These are phyloP conservation scores for Tangara arthus DNA, from an alignment of 2,797 vertebrate genomes.

Conservation along the genomic window DNA sequence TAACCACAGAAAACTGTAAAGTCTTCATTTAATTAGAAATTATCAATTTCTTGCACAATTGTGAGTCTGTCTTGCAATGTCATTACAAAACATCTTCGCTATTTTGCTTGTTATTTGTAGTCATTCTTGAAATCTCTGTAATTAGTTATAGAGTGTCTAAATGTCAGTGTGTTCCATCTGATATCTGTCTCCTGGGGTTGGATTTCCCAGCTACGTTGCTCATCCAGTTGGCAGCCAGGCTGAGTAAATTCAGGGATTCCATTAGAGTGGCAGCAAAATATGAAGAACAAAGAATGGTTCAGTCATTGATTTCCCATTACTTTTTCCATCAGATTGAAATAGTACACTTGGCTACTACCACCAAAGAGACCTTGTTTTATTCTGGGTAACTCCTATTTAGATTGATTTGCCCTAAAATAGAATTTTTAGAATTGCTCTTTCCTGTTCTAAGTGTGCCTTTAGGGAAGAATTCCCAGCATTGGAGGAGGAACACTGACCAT, in stretches of 20 bases:
- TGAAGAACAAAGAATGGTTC: not conserved
- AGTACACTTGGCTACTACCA: not conserved
- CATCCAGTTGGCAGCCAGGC: not conserved
- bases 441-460: not conserved
- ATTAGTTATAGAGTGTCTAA: not conserved
- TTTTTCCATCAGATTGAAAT: constrained; percentile 15
- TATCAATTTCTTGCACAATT: not conserved
- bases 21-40: not conserved
- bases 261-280: constrained; percentile 1
- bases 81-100: not conserved
- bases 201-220: not conserved
- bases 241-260: constrained; percentile 1
- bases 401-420: constrained; percentile 42
- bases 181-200: not conserved
- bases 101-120: not conserved
- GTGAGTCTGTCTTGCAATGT: not conserved
- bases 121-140: not conserved
- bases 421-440: not conserved
- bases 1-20: not conserved
- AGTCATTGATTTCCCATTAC: constrained; percentile 40
- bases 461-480: not conserved
- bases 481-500: not conserved
- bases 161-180: not conserved
- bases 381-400: not conserved
- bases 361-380: not conserved